Conservation (phyloP, 1,140 invertebrate genomes). For the Caenorhabditis brenneri region DNA sequence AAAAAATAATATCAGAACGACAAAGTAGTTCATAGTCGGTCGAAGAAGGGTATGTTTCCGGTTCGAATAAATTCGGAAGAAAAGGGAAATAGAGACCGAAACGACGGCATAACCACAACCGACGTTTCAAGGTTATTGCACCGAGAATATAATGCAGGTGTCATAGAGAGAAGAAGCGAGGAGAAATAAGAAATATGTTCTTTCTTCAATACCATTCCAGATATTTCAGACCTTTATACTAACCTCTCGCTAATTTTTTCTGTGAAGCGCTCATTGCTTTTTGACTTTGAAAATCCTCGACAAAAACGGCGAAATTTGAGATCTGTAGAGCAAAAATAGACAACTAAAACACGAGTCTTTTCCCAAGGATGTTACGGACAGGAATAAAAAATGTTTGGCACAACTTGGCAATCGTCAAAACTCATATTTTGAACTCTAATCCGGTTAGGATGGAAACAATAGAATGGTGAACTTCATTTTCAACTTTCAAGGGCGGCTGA, state of each 20-base stretch:
- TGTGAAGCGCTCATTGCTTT: too few species aligned
- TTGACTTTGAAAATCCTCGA: too few species aligned
- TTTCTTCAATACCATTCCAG: too few species aligned
- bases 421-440: background rate
- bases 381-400: too few species aligned
- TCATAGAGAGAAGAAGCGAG: background rate
- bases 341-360: too few species aligned
- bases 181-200: background rate
- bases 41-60: slow-evolving; percentile 17
- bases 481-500: background rate
- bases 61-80: slow-evolving; percentile 32
- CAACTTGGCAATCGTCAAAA: too few species aligned
- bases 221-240: too few species aligned
- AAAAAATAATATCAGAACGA: background rate
- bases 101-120: background rate
- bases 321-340: too few species aligned
- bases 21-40: background rate
- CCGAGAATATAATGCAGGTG: slow-evolving; percentile 1
- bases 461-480: background rate
- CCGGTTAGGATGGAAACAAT: background rate
- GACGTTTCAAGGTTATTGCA: slow-evolving; percentile 26
- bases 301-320: background rate
- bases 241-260: too few species aligned
- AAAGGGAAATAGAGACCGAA: background rate
- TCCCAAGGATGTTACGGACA: too few species aligned